Conservation (phyloP, 2,888 invertebrate genomes). For the Danaus chrysippus region DNA sequence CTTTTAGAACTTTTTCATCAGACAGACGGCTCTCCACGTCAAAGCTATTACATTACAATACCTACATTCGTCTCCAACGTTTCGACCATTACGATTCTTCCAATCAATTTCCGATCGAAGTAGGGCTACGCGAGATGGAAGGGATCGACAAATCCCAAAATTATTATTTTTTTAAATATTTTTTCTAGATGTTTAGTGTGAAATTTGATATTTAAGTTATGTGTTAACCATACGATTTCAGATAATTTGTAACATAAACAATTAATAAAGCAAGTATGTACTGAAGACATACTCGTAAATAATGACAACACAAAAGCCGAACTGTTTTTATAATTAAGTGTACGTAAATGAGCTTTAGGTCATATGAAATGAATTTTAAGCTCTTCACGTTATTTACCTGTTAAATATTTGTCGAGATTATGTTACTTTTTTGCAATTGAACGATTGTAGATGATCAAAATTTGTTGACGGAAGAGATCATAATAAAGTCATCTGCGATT, state of each 20-base stretch:
- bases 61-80: constrained; percentile 7
- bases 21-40: background rate
- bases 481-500: constrained; percentile 22
- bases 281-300: too few species aligned
- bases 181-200: too few species aligned
- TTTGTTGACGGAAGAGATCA: constrained; percentile 4
- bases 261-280: too few species aligned
- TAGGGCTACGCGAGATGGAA: background rate
- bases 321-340: too few species aligned
- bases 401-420: background rate
- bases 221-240: too few species aligned
- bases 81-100: constrained; percentile 8
- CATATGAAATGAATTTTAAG: background rate
- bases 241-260: too few species aligned
- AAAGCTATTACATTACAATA: constrained; percentile 4
- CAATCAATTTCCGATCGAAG: constrained; percentile 8
- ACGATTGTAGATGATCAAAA: background rate
- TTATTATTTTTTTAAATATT: too few species aligned
- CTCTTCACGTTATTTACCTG: background rate
- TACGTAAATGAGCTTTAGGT: background rate
- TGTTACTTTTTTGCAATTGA: background rate
- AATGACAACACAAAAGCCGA: too few species aligned
- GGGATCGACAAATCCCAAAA: background rate
- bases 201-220: too few species aligned
- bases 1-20: background rate